Base-by-base conservation (phyloP, 1,140 invertebrate genomes). In the Galleria mellonella region DNA sequence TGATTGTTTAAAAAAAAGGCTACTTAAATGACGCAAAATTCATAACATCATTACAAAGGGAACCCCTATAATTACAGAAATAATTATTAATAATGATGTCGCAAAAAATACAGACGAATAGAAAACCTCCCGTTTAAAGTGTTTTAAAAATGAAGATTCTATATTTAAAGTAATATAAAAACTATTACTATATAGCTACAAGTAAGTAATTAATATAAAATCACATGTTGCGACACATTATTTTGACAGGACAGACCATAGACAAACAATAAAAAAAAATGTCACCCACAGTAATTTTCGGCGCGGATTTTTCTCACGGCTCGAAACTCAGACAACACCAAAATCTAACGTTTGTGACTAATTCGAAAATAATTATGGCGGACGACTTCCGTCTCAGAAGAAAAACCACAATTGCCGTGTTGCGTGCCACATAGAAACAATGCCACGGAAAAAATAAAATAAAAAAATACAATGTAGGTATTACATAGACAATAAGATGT, bases 281-380 rank as follows among this genome's bases (percentile, higher is more conserved):
- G 35, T 37, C 35, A 37, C 35, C 35, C 35, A 17, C 35, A 17
- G 35, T 37, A 37, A 37, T 37, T 37, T 37, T 11, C 13, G 35
- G 35, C 35, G 35, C 35, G 10, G 9, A 8, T 11, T 37, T 40
- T 56, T 74, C 72, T 62, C 72, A 72, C 72, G 66, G 42, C 43
- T 28, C 11, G 9, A 9, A 37, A 49, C 45, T 29, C 48, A 49
- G 51, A 59, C 57, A 50, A 55, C 17, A 23, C 54, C 61, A 41
- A 77, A 78, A 72, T 67, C 62, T 65, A 55, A 69, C 56, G 60
- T 64, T 71, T 65, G 60, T 58, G 62, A 69, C 66, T 79, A 76
- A 79, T 79, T 69, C 62, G 65, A 67, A 79, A 57, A 76, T 79
- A 79, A 79, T 76, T 76, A 72, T 53, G 61, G 49, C 17, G 47